Evolutionary conservation across 2,113 vertebrate genomes (phyloP).

Genomic region (Centropus unirufus): DNA sequence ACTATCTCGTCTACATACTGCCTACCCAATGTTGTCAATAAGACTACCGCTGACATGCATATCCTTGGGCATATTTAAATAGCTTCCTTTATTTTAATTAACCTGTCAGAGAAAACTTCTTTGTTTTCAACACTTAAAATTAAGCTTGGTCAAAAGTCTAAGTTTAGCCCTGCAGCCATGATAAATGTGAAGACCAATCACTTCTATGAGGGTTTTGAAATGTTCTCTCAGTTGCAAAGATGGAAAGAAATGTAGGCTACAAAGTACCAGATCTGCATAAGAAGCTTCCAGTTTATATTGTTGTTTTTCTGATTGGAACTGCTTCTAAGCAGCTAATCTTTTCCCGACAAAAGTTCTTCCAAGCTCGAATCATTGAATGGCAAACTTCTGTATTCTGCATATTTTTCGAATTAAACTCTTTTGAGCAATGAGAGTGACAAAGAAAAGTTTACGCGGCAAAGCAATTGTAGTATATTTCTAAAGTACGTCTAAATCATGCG

Average conservation of each 20-base stretch:
- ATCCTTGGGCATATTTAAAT: slow-evolving; percentile 48
- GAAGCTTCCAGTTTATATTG: not conserved
- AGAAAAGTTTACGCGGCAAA: not conserved
- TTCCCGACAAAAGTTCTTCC: not conserved
- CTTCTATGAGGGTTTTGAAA: slow-evolving; percentile 16
- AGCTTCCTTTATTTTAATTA: slow-evolving; percentile 60
- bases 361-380: not conserved
- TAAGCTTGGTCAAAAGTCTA: slow-evolving; percentile 21
- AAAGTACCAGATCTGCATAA: not conserved
- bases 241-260: not conserved
- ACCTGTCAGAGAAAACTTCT: slow-evolving; percentile 19
- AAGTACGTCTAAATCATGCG: not conserved
- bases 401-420: slow-evolving; percentile 17
- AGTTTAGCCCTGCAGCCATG: not conserved
- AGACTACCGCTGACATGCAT: not conserved
- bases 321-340: not conserved
- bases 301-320: not conserved
- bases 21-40: not conserved
- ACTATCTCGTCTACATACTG: not conserved
- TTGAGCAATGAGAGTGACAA: not conserved
- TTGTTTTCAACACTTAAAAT: slow-evolving; percentile 57
- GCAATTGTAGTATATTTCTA: not conserved
- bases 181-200: not conserved
- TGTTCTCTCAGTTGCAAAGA: not conserved
- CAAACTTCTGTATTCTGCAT: not conserved